Conservation (phyloP, 2,797 vertebrate species). For the Streptopelia turtur region DNA sequence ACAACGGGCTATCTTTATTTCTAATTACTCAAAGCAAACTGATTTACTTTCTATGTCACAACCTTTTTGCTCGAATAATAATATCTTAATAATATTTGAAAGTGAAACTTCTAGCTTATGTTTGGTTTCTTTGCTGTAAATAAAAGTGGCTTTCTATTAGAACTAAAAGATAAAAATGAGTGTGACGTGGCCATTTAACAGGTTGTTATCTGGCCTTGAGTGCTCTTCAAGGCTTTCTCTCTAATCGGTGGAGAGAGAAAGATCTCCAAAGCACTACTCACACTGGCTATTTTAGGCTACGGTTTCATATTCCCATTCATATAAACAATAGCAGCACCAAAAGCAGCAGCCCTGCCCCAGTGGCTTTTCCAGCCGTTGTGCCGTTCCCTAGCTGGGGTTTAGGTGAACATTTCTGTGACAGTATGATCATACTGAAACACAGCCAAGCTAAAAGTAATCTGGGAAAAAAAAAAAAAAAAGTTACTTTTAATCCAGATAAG, state of each 20-base stretch:
- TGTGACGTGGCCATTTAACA: constrained; percentile 12
- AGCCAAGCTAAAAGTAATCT: background rate
- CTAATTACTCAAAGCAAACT: background rate
- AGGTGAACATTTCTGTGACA: constrained; percentile 14
- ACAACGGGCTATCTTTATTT: background rate
- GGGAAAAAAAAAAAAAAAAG: background rate
- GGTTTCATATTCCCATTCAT: constrained; percentile 55
- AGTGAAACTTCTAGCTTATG: background rate
- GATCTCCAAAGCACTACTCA: constrained; percentile 28
- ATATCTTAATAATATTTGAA: background rate
- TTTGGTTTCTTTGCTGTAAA: constrained; percentile 8
- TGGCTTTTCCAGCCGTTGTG: background rate
- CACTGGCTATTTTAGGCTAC: constrained; percentile 28
- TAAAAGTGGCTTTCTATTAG: background rate
- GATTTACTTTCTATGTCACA: background rate
- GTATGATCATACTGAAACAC: constrained; percentile 22
- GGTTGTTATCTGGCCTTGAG: constrained; percentile 39
- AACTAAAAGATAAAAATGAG: background rate
- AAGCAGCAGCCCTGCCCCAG: constrained; percentile 1
- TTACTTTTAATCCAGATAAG: background rate
- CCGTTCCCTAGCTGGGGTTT: constrained; percentile 24
- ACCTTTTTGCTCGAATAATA: background rate
- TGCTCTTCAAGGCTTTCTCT: constrained; percentile 38
- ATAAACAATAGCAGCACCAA: constrained; percentile 44
- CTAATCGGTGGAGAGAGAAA: constrained; percentile 3